phyloP scores from a whole-genome alignment of 2,797 vertebrate genomes.

The Ispidina picta region DNA sequence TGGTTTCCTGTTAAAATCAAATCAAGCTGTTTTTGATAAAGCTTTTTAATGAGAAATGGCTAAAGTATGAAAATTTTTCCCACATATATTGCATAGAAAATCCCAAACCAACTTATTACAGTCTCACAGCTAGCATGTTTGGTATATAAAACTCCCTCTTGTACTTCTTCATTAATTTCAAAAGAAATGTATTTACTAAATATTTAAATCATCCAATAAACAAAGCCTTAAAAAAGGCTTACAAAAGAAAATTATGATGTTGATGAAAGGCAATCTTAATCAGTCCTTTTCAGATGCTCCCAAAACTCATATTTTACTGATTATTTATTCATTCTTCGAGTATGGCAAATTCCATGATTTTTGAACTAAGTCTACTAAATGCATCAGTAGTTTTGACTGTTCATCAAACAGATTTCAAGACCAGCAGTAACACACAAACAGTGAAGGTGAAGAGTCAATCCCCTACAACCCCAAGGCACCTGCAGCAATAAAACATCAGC shows the following conservation, averaged over 20 bases:
- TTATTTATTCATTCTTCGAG: constrained; percentile 47
- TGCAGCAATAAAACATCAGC: not conserved
- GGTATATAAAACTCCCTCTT: not conserved
- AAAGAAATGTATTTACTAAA: constrained; percentile 62
- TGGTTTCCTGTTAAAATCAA: constrained; percentile 64
- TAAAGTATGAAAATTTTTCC: constrained; percentile 29
- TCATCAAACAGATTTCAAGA: not conserved
- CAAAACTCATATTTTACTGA: constrained; percentile 40
- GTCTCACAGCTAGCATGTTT: constrained; percentile 21
- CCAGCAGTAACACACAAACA: not conserved
- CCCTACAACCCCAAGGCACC: not conserved
- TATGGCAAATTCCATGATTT: constrained; percentile 1
- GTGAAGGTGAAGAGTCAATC: not conserved
- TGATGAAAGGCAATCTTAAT: constrained; percentile 53
- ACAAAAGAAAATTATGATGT: constrained; percentile 47
- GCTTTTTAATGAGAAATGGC: constrained; percentile 64
- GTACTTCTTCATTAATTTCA: constrained; percentile 48
- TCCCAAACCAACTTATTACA: constrained; percentile 16
- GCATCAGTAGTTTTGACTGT: not conserved
- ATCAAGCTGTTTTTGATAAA: constrained; percentile 68
- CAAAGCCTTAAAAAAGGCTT: constrained; percentile 39
- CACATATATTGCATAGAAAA: constrained; percentile 35
- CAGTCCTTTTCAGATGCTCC: constrained; percentile 51
- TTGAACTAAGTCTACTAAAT: constrained; percentile 18
- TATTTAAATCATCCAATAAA: constrained; percentile 43